A percentile compares a stretch with the other conserved stretches of the same genome.
Conservation (phyloP, 2,888 invertebrate species). For the Acronicta leporina region DNA sequence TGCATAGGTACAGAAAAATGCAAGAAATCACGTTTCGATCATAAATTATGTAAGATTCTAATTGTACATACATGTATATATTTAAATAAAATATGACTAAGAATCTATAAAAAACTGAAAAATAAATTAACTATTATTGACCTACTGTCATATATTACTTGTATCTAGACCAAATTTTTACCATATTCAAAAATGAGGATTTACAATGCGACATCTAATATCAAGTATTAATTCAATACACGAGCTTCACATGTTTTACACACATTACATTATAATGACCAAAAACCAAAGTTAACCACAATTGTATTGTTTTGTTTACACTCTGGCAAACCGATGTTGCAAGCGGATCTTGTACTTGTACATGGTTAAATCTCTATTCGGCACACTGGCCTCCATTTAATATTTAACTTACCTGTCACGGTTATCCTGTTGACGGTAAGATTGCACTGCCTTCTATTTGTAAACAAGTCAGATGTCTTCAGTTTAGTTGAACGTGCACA, state of each 20-base stretch:
- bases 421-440: constrained; percentile 74
- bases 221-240: constrained; percentile 2
- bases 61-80: too few relatives aligned
- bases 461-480: constrained; percentile 73
- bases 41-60: too few relatives aligned
- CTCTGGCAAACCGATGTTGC: constrained; percentile 38
- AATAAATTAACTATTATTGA: not conserved
- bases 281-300: constrained; percentile 75
- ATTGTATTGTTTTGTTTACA: constrained; percentile 75
- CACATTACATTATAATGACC: constrained; percentile 63
- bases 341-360: constrained; percentile 31
- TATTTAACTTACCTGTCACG: constrained; percentile 79
- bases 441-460: constrained; percentile 77
- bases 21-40: not conserved
- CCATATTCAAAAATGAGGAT: not conserved
- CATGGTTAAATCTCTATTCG: constrained; percentile 52
- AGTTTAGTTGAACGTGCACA: constrained; percentile 66
- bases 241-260: constrained; percentile 57
- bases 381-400: constrained; percentile 75
- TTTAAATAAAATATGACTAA: too few relatives aligned
- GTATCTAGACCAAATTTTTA: not conserved
- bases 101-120: too few relatives aligned
- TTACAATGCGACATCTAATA: constrained; percentile 4
- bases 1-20: constrained; percentile 4
- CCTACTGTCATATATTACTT: not conserved